A percentile compares a stretch with the other conserved stretches of the same genome.
phyloP scores from a whole-genome alignment of 2,113 vertebrate species.

The Nycticorax nycticorax region DNA sequence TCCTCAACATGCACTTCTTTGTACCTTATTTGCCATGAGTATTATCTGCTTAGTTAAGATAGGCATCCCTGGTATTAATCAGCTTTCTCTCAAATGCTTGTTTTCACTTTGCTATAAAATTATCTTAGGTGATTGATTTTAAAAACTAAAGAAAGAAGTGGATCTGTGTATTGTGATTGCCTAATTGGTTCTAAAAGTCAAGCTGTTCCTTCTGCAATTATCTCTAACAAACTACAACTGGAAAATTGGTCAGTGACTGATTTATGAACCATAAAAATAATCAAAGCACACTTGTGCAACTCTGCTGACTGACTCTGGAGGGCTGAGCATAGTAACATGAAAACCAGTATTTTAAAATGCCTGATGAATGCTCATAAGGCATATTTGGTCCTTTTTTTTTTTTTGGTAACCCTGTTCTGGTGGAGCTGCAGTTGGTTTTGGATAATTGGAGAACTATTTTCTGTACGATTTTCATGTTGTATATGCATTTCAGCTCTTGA shows the following conservation, averaged over 20 bases:
- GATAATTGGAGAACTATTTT: background rate
- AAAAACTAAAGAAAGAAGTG: background rate
- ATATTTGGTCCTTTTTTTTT: background rate
- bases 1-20: background rate
- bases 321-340: background rate
- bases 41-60: background rate
- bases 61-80: background rate
- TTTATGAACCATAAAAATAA: background rate
- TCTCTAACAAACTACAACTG: background rate
- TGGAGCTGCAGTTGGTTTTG: background rate
- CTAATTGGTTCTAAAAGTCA: slow-evolving; percentile 3
- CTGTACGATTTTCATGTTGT: background rate
- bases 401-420: background rate
- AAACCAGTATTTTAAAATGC: background rate
- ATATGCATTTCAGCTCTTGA: background rate
- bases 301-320: background rate
- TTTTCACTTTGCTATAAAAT: background rate
- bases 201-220: background rate
- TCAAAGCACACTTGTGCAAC: background rate
- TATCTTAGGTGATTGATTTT: background rate
- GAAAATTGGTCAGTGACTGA: background rate
- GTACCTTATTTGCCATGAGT: background rate
- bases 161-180: background rate
- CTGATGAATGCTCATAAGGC: background rate
- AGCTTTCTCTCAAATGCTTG: background rate